These are phyloP conservation scores for Ethmia dodecea DNA, from an alignment of 2,888 invertebrate genomes.

Conservation along the genomic window DNA sequence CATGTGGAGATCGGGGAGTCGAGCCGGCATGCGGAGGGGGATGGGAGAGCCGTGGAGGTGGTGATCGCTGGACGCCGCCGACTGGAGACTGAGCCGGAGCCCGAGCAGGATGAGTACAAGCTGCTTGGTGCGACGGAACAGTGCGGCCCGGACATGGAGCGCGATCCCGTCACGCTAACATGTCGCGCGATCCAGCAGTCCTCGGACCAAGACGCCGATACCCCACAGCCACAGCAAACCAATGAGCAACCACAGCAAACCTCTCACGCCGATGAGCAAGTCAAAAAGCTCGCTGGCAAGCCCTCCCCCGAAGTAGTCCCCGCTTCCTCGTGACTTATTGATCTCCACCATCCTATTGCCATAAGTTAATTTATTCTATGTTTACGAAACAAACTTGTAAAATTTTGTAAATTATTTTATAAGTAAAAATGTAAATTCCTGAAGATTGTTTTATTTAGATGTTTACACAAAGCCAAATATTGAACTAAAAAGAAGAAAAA, in stretches of 20 bases:
- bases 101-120: slow-evolving; percentile 59
- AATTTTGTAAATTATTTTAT: slow-evolving; percentile 10
- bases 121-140: slow-evolving; percentile 83
- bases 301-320: slow-evolving; percentile 42
- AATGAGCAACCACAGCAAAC: neutral
- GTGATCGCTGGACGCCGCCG: slow-evolving; percentile 54
- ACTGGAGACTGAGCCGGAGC: slow-evolving; percentile 36
- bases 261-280: too few species aligned
- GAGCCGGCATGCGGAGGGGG: slow-evolving; percentile 36
- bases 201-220: too few species aligned
- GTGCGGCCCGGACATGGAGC: slow-evolving; percentile 84
- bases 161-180: slow-evolving; percentile 83
- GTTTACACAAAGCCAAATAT: too few species aligned
- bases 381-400: slow-evolving; percentile 9
- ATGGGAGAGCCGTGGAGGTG: slow-evolving; percentile 50
- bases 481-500: too few species aligned
- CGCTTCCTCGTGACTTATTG: slow-evolving; percentile 33
- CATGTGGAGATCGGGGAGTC: slow-evolving; percentile 79
- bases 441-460: slow-evolving; percentile 1
- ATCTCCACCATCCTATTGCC: slow-evolving; percentile 30
- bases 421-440: too few species aligned
- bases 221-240: neutral
- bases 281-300: slow-evolving; percentile 15
- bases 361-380: slow-evolving; percentile 39
- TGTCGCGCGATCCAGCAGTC: slow-evolving; percentile 34